A percentile compares a stretch with the other conserved stretches of the same genome.
Conservation (phyloP, 2,797 vertebrate species). For the Nyctibius grandis region DNA sequence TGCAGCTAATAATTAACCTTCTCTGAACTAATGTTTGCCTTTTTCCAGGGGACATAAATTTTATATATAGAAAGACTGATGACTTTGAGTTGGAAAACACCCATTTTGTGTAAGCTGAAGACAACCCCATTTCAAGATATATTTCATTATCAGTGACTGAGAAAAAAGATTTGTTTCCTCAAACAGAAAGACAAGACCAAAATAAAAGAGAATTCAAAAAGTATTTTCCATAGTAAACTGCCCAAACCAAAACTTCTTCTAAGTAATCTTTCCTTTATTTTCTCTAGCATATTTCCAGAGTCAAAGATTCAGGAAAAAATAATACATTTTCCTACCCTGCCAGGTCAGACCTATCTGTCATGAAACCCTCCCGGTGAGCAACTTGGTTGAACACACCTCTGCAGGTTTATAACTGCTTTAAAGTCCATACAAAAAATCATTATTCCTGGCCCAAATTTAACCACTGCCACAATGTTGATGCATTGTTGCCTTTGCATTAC, state of each 20-base stretch:
- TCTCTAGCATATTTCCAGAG: not conserved
- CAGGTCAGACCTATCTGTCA: not conserved
- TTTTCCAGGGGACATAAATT: not conserved
- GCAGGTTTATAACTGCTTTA: not conserved
- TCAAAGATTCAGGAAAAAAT: not conserved
- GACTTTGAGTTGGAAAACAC: not conserved
- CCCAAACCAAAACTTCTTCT: not conserved
- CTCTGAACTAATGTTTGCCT: not conserved
- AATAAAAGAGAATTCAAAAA: not conserved
- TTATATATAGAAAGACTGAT: not conserved
- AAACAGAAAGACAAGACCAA: not conserved
- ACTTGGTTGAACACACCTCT: not conserved
- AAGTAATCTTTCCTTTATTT: not conserved
- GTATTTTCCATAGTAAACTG: not conserved
- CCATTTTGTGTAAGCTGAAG: not conserved
- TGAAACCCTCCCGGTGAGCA: not conserved
- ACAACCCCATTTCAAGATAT: not conserved
- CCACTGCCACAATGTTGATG: not conserved
- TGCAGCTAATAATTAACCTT: not conserved
- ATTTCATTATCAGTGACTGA: not conserved
- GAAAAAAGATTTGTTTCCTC: not conserved
- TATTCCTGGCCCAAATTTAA: not conserved
- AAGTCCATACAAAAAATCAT: not conserved
- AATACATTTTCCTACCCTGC: not conserved
- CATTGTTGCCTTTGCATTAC: not conserved